Evolutionary conservation across 1,140 invertebrate genomes (phyloP).

Genomic region (Meloidogyne chitwoodi): DNA sequence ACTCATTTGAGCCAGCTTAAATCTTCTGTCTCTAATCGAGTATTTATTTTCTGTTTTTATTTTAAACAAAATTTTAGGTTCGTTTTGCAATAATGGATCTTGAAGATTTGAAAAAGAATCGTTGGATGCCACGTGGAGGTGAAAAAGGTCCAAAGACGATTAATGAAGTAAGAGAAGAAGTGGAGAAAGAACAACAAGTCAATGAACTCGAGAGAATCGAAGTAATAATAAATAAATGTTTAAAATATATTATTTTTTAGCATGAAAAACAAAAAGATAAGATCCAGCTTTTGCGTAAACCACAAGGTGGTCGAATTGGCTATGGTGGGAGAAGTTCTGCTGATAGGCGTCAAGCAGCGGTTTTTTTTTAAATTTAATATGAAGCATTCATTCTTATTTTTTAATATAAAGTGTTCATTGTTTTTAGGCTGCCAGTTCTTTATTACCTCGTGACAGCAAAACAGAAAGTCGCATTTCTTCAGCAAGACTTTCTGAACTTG

Average conservation of each 20-base stretch:
- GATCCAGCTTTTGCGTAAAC: background rate
- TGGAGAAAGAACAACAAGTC: conserved; percentile 19
- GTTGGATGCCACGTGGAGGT: conserved; percentile 22
- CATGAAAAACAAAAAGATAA: conserved; percentile 16
- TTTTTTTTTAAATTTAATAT: too few species aligned
- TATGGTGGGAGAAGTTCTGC: conserved; percentile 18
- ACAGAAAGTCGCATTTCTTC: conserved; percentile 10
- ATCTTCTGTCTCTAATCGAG: conserved; percentile 18
- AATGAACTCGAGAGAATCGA: conserved; percentile 25
- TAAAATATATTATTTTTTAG: background rate
- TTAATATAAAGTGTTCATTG: background rate
- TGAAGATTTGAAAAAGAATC: conserved; percentile 29
- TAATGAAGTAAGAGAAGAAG: conserved; percentile 22
- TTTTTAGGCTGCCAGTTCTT: background rate
- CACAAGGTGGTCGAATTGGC: background rate
- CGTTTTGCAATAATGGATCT: conserved; percentile 25
- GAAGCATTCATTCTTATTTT: too few species aligned
- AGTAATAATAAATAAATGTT: conserved; percentile 10
- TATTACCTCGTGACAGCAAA: background rate
- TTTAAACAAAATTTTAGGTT: background rate
- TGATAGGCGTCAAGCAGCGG: conserved; percentile 9
- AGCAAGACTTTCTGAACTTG: background rate
- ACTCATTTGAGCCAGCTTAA: conserved; percentile 21
- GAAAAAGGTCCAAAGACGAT: conserved; percentile 30
- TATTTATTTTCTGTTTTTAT: background rate